Evolutionary conservation across 2,797 vertebrate species (phyloP), one percentile per base, ranked within the genome.

Genomic region (Sparidentex hasta): DNA sequence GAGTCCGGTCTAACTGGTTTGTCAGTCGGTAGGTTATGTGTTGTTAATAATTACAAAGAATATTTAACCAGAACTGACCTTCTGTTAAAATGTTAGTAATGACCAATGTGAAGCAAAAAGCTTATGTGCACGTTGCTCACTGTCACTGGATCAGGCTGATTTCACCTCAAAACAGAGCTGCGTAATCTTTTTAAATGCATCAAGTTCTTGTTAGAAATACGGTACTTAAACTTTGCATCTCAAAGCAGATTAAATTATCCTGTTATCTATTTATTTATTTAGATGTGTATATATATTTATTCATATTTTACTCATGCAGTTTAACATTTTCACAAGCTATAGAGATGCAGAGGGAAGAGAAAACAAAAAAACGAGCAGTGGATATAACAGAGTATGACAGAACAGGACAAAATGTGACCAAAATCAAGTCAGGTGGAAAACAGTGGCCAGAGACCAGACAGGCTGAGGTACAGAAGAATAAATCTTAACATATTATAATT

Each of bases 1-100:
- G 11, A 52, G 54, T 21, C 38, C 4, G 48, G 25, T 62, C 57
- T 8, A n/a, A 47, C 74, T 59, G 21, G 46, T 59, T 66, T 74
- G 14, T 41, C 20, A 0, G 11, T 16, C 1, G 21, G 11, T 12
- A 16, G 46, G 18, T 63, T 13, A 20, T 7, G 27, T 11, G 3
- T 23, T 25, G 7, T 46, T 9, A 59, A 14, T 23, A 13, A 13
- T 3, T 23, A 12, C 11, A 3, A 58, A 57, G 54, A 27, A 27
- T 56, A 16, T 38, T 38, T 21, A 4, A 17, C n/a, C 11, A 1
- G 2, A 25, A 48, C 25, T n/a, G 18, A 3, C 25, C 20, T 47
- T 1, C 18, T 9, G 47, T 29, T 29, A 44, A 46, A 9, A 13
- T 62, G 21, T 14, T 23, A 4, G 1, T 1, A 63, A 18, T 23